These are phyloP conservation scores for Trachelipus rathkii DNA, from an alignment of 1,140 invertebrate species.

Conservation along the genomic window DNA sequence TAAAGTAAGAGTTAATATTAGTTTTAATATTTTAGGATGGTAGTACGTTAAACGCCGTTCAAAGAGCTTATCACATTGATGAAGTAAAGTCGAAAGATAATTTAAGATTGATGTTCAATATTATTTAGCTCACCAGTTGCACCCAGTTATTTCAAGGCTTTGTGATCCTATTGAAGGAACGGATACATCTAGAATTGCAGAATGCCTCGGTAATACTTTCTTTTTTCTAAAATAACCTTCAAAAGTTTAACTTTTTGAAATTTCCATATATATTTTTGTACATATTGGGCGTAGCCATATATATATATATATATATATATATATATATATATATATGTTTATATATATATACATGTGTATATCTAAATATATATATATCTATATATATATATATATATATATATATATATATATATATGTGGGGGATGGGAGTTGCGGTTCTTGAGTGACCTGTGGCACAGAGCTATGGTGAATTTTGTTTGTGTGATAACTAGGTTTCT, in stretches of 20 bases:
- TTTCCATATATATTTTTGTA: too few relatives aligned
- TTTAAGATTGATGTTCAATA: conserved; percentile 75
- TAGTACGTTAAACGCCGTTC: conserved; percentile 70
- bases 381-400: too few relatives aligned
- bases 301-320: too few relatives aligned
- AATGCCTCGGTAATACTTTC: conserved; percentile 67
- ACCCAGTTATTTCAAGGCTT: conserved; percentile 88
- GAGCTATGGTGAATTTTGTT: too few relatives aligned
- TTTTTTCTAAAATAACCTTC: neutral
- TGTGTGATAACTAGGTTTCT: too few relatives aligned
- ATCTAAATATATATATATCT: too few relatives aligned
- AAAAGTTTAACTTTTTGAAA: neutral
- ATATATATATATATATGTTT: too few relatives aligned
- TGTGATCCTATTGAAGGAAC: conserved; percentile 93
- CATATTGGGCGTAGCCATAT: too few relatives aligned
- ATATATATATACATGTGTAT: too few relatives aligned
- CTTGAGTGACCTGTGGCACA: too few relatives aligned
- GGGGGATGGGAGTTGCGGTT: too few relatives aligned
- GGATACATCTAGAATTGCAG: conserved; percentile 81
- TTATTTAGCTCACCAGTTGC: conserved; percentile 81
- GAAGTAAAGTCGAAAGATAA: conserved; percentile 69
- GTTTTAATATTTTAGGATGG: conserved; percentile 58
- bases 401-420: too few relatives aligned
- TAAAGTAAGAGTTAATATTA: neutral
- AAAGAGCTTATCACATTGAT: conserved; percentile 89